Evolutionary conservation across 2,888 invertebrate species (phyloP).

Genomic region (Cantharis rufa): DNA sequence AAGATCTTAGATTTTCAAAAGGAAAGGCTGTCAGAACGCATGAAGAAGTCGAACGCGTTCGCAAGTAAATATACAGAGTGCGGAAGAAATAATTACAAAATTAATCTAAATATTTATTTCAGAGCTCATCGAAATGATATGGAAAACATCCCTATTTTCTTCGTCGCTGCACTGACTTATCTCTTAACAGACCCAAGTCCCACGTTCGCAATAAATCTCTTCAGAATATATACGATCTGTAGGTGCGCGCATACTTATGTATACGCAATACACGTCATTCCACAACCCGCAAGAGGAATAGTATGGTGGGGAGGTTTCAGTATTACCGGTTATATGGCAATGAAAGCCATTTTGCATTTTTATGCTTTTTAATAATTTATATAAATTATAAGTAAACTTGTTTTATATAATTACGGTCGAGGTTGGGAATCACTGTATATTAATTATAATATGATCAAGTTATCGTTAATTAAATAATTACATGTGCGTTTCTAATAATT

Average conservation of each 20-base stretch:
- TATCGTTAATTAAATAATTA: neutral
- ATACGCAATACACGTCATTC: conserved; percentile 64
- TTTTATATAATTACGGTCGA: neutral
- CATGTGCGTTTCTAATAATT: neutral
- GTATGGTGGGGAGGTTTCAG: conserved; percentile 39
- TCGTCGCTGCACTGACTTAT: conserved; percentile 65
- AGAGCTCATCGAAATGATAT: conserved; percentile 74
- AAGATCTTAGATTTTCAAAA: neutral
- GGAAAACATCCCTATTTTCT: conserved; percentile 72
- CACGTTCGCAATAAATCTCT: conserved; percentile 58
- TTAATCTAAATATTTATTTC: neutral
- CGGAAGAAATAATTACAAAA: neutral
- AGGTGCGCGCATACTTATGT: conserved; percentile 66
- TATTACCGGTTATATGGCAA: conserved; percentile 40
- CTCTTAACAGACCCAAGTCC: conserved; percentile 62
- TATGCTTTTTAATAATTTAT: neutral
- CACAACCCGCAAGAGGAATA: conserved; percentile 57
- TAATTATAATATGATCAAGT: neutral
- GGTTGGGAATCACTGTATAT: neutral
- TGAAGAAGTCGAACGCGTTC: neutral
- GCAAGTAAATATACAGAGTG: neutral
- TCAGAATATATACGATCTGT: conserved; percentile 60
- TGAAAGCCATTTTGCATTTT: conserved; percentile 21
- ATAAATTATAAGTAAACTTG: neutral
- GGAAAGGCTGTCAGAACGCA: neutral